A percentile compares a stretch with the other conserved stretches of the same genome.
Evolutionary conservation across 1,140 invertebrate species (phyloP).

Genomic region (Drosophila chauvacae): DNA sequence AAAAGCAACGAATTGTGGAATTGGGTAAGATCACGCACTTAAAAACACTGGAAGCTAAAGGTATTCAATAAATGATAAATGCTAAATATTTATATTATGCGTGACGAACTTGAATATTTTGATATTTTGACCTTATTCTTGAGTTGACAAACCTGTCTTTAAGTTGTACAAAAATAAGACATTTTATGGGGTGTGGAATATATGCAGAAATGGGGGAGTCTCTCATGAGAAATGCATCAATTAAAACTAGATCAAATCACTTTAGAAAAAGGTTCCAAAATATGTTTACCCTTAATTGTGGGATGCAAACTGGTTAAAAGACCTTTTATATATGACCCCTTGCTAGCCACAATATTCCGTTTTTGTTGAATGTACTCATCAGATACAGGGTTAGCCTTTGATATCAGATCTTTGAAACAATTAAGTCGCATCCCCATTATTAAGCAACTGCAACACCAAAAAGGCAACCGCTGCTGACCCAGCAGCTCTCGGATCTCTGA

Average conservation of each 20-base stretch:
- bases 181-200: not conserved
- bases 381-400: not conserved
- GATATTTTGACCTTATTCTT: slow-evolving; percentile 2
- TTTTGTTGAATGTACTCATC: too few species aligned
- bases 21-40: slow-evolving; percentile 22
- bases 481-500: slow-evolving; percentile 26
- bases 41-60: slow-evolving; percentile 3
- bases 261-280: not conserved
- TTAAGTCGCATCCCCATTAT: slow-evolving; percentile 32
- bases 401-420: slow-evolving; percentile 37
- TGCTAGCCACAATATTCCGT: not conserved
- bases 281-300: too few species aligned
- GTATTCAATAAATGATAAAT: not conserved
- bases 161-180: not conserved
- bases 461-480: slow-evolving; percentile 28
- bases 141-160: not conserved
- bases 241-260: not conserved
- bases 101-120: slow-evolving; percentile 5
- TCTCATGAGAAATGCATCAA: not conserved
- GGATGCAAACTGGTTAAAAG: not conserved
- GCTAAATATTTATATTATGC: not conserved
- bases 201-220: not conserved
- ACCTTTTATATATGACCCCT: not conserved
- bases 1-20: slow-evolving; percentile 1
- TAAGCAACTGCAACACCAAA: slow-evolving; percentile 14